phyloP scores from a whole-genome alignment of 2,113 vertebrate genomes.

The Corythornis vintsioides region DNA sequence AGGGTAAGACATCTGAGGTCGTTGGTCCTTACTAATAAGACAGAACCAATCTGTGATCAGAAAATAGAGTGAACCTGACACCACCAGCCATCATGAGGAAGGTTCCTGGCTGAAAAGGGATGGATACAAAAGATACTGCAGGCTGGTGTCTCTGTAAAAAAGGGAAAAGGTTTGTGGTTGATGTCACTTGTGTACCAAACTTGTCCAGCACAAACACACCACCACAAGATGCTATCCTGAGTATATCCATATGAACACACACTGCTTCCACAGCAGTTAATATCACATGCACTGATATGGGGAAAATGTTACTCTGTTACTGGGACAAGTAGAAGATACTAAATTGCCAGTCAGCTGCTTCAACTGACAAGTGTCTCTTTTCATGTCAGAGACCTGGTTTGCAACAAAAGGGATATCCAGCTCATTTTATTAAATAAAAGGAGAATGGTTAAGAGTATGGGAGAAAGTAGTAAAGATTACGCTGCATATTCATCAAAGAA shows the following conservation, averaged over 20 bases:
- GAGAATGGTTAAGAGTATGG: not conserved
- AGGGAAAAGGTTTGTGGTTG: not conserved
- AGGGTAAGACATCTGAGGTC: not conserved
- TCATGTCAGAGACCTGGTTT: not conserved
- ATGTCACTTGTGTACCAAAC: not conserved
- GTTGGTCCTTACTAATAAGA: not conserved
- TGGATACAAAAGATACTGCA: not conserved
- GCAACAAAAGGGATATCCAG: not conserved
- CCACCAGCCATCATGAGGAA: fast-evolving
- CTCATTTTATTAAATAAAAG: not conserved
- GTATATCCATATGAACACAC: not conserved
- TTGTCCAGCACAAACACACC: not conserved
- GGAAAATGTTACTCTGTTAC: not conserved
- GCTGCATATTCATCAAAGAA: not conserved
- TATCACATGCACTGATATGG: fast-evolving
- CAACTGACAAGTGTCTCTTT: not conserved
- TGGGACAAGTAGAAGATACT: not conserved
- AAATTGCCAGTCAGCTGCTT: not conserved
- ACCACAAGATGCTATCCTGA: not conserved
- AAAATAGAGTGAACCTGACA: not conserved
- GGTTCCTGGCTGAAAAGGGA: not conserved
- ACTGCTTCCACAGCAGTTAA: not conserved
- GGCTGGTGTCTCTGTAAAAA: not conserved
- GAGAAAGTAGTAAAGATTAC: not conserved
- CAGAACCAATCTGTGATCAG: not conserved